Base-by-base conservation (phyloP, 2,888 invertebrate species). In the Meandrusa payeni region DNA sequence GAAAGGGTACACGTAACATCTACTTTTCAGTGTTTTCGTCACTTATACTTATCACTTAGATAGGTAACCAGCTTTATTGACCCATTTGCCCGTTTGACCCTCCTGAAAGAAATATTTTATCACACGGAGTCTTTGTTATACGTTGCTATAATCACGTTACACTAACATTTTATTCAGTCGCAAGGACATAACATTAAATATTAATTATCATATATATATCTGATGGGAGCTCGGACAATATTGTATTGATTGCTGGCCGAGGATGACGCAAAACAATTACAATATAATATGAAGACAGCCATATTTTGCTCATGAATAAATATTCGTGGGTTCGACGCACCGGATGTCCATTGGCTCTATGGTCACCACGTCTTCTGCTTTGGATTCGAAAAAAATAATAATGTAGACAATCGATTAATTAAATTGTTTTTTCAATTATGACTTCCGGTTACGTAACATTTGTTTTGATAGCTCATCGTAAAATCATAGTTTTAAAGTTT, bases 301-400 rank as follows among this genome's bases (percentile, higher is more conserved):
- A 39, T 44, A 44, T 44, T n/a, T 44, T 32, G 32, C 19, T 31
- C 17, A 28, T 38, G 38, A 44, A 44, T n/a, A 32, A 38, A 38
- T 38, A 33, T 38, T 39, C 9, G 44, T 22, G 22, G 22, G 44
- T 38, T 44, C 43, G 39, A 27, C 15, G 38, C 27, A 11, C 44
- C 44, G 44, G 44, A 44, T 17, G 44, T 33, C 22, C 32, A 27
- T 33, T 28, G 38, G 33, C 32, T 37, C 31, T 38, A 37, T 36
- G 36, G 19, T 10, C 24, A 12, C 11, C 1, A 10, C 24, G 32
- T 38, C 13, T 38, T 27, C 27, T 26, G 22, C 20, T 44, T 28
- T 44, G 32, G 27, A 33, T 26, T 10, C n/a, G 5, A 33, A 44
- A 28, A 33, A 36, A 22, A 39, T 39, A 19, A n/a, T n/a, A n/a